phyloP scores from a whole-genome alignment of 1,140 invertebrate genomes.

The Trinorchestia longiramus region DNA sequence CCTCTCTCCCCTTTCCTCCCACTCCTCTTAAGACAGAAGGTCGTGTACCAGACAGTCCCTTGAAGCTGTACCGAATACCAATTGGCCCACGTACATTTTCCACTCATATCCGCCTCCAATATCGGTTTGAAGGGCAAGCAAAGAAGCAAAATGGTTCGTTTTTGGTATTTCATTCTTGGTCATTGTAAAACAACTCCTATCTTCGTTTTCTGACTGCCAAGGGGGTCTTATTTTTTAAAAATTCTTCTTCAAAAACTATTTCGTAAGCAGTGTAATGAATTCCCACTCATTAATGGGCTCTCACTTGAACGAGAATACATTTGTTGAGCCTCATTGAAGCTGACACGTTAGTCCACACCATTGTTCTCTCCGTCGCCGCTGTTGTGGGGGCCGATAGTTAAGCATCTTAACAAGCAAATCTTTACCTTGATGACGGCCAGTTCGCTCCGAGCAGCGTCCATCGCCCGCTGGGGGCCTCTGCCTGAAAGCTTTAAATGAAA shows the following conservation, averaged over 20 bases:
- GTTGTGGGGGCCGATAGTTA: neutral
- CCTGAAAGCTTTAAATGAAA: neutral
- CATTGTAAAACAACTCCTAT: neutral
- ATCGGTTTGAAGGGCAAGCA: neutral
- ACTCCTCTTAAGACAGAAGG: too few relatives aligned
- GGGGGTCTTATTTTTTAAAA: neutral
- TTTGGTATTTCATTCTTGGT: neutral
- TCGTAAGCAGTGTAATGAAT: neutral
- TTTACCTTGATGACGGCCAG: neutral
- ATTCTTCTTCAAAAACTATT: neutral
- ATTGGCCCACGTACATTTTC: neutral
- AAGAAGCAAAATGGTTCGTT: neutral
- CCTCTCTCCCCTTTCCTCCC: neutral
- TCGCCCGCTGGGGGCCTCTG: neutral
- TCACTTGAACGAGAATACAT: neutral
- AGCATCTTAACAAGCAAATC: neutral
- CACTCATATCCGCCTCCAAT: neutral
- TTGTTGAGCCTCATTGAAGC: neutral
- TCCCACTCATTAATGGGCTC: neutral
- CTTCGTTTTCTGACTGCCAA: neutral
- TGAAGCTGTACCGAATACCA: neutral
- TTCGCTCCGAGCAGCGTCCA: neutral
- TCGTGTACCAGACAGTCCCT: neutral
- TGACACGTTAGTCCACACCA: neutral
- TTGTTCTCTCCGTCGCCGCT: neutral